Conservation (phyloP, 2,888 invertebrate species). For the Rhopalosiphum nymphaeae region DNA sequence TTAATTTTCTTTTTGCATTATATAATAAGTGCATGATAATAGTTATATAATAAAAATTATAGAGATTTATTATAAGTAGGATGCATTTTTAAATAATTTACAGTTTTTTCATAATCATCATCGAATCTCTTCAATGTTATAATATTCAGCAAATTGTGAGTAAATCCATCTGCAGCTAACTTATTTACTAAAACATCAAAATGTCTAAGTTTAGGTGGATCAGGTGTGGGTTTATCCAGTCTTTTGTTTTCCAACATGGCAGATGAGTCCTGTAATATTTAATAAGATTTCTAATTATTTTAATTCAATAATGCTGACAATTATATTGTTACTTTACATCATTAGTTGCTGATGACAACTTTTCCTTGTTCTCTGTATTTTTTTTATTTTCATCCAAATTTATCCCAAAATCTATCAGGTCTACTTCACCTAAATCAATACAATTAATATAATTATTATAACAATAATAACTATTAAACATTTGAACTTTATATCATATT, state of each 20-base stretch:
- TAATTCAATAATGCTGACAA: background rate
- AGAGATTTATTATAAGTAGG: background rate
- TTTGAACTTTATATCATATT: background rate
- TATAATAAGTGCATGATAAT: background rate
- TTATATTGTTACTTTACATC: background rate
- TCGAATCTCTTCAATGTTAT: constrained; percentile 46
- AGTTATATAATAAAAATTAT: too few relatives aligned
- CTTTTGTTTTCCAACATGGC: background rate
- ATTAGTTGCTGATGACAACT: background rate
- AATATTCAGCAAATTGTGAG: constrained; percentile 19
- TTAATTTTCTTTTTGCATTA: too few relatives aligned
- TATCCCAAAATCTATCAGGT: background rate
- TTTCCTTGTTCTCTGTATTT: constrained; percentile 22
- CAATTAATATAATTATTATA: background rate
- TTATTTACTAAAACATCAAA: constrained; percentile 26
- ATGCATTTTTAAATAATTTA: constrained; percentile 37
- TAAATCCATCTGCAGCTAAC: constrained; percentile 1
- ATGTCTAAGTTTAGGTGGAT: too few relatives aligned
- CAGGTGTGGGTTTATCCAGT: background rate
- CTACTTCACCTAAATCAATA: background rate
- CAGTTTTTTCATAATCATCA: constrained; percentile 40
- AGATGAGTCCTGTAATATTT: background rate
- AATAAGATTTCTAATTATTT: background rate
- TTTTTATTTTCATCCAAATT: background rate
- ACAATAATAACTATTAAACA: background rate